A percentile compares a stretch with the other conserved stretches of the same genome.
These are phyloP conservation scores for Diorhabda elongata DNA, from an alignment of 1,140 invertebrate species.

Conservation along the genomic window DNA sequence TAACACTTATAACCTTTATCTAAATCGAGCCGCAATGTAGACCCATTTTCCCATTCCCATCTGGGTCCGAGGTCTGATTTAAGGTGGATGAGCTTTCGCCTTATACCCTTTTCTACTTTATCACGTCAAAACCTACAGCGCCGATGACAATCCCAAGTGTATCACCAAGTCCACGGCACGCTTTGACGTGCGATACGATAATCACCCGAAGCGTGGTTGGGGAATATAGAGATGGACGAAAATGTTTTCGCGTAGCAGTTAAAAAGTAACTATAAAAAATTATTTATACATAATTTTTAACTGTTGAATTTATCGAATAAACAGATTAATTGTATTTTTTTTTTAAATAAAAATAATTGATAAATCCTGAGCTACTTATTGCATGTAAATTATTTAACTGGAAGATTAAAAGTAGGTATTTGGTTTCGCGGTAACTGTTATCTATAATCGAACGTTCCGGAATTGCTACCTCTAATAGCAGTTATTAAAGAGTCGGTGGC, in stretches of 20 bases:
- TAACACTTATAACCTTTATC: no score
- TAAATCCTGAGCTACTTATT: neutral
- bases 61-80: neutral
- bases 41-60: neutral
- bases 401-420: no score
- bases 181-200: constrained; percentile 6
- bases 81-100: neutral
- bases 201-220: neutral
- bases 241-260: neutral
- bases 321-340: neutral
- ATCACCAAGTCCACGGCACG: constrained; percentile 6
- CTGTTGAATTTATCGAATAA: neutral
- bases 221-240: neutral
- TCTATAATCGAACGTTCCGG: no score
- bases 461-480: no score
- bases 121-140: neutral
- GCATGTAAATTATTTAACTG: no score
- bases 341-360: neutral
- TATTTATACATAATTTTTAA: neutral
- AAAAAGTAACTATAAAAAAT: neutral
- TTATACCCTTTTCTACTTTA: neutral
- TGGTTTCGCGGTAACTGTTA: no score
- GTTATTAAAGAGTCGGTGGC: constrained; percentile 9
- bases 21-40: no score
- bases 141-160: constrained; percentile 9